Evolutionary conservation across 2,888 invertebrate species (phyloP).

Genomic region (Orchesellides sinensis): DNA sequence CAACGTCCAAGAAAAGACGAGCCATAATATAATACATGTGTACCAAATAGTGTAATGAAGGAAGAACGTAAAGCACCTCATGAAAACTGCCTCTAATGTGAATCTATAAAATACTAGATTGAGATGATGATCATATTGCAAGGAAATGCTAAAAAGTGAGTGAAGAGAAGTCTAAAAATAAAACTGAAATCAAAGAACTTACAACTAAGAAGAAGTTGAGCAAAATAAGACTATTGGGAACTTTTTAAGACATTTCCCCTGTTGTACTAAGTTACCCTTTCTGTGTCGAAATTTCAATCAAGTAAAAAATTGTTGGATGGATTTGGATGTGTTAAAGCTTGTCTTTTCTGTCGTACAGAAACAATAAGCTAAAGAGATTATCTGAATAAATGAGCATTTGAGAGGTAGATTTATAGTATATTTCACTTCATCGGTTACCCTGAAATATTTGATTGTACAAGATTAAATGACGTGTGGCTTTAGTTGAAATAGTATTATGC

Average conservation of each 20-base stretch:
- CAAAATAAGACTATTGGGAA: slow-evolving; percentile 21
- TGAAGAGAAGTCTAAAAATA: slow-evolving; percentile 45
- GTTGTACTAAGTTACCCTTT: neutral
- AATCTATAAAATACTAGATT: slow-evolving; percentile 33
- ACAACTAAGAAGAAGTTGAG: slow-evolving; percentile 5
- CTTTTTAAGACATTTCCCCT: neutral
- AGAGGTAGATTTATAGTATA: too few species aligned
- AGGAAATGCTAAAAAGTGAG: slow-evolving; percentile 46
- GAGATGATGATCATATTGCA: slow-evolving; percentile 52
- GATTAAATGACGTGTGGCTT: too few species aligned
- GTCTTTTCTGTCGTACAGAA: too few species aligned
- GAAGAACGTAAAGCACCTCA: slow-evolving; percentile 13
- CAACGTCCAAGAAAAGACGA: neutral
- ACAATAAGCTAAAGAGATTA: too few species aligned
- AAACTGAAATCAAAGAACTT: slow-evolving; percentile 34
- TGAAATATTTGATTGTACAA: too few species aligned
- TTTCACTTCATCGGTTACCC: too few species aligned
- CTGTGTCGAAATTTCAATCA: slow-evolving; percentile 10
- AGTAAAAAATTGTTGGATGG: slow-evolving; percentile 3
- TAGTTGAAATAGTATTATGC: too few species aligned
- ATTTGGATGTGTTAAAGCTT: neutral
- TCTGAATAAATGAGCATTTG: too few species aligned
- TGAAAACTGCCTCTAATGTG: slow-evolving; percentile 25
- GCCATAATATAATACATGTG: neutral
- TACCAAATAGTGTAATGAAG: neutral